These are phyloP conservation scores for Thera britannica DNA, from an alignment of 2,888 invertebrate genomes.

Conservation along the genomic window DNA sequence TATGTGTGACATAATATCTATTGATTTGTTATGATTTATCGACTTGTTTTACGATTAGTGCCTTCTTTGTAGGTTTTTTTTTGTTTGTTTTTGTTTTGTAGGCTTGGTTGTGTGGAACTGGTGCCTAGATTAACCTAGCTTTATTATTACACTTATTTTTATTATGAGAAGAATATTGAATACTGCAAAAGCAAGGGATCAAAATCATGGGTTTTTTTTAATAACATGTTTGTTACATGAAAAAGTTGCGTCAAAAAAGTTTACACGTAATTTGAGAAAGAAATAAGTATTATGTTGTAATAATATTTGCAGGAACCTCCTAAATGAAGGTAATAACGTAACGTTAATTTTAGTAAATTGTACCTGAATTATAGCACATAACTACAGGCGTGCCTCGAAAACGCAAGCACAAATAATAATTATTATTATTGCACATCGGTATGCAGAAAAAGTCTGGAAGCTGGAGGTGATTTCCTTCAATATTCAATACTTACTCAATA, in stretches of 20 bases:
- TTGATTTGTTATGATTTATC: background rate
- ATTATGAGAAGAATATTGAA: background rate
- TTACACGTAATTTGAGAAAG: background rate
- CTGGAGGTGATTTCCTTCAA: background rate
- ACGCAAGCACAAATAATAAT: constrained; percentile 60
- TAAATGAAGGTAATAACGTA: constrained; percentile 40
- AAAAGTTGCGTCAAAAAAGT: too few relatives aligned
- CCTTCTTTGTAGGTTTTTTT: background rate
- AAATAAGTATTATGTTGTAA: constrained; percentile 5
- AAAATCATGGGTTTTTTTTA: too few relatives aligned
- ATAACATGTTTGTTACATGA: too few relatives aligned
- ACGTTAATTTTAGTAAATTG: constrained; percentile 58
- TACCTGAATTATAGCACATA: constrained; percentile 47
- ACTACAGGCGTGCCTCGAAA: constrained; percentile 51
- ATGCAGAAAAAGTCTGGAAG: constrained; percentile 53
- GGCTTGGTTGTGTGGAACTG: background rate
- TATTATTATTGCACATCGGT: constrained; percentile 64
- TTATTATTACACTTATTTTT: too few relatives aligned
- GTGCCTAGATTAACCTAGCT: background rate
- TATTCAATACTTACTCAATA: background rate
- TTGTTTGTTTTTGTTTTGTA: background rate
- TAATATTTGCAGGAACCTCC: constrained; percentile 34
- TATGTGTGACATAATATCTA: constrained; percentile 2
- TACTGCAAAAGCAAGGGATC: too few relatives aligned
- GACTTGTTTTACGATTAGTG: background rate